Conservation (phyloP, 2,888 invertebrate species). For the Ctenicera cuprea region DNA sequence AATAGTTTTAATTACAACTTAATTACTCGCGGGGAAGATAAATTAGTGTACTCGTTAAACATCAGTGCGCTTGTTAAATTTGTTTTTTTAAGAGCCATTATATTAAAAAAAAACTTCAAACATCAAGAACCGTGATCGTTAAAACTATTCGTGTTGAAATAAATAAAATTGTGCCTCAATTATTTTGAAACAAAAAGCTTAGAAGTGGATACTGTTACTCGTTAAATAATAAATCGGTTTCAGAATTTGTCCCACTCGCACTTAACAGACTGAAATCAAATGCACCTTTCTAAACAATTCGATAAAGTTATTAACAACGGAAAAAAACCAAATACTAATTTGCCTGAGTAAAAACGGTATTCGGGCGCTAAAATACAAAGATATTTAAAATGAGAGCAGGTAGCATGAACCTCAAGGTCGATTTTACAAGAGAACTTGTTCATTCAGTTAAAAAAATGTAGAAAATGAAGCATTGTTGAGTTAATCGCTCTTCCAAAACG, state of each 20-base stretch:
- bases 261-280: background rate
- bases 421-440: conserved; percentile 13
- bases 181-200: conserved; percentile 5
- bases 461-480: conserved; percentile 33
- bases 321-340: conserved; percentile 1
- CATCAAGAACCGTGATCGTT: background rate
- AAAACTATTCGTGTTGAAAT: background rate
- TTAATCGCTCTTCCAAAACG: conserved; percentile 32
- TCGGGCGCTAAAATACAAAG: conserved; percentile 9
- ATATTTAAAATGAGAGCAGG: conserved; percentile 15
- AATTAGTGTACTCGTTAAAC: conserved; percentile 1
- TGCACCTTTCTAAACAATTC: conserved; percentile 13
- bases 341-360: conserved; percentile 11
- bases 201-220: background rate
- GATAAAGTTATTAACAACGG: conserved; percentile 1
- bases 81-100: background rate
- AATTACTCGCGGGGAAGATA: background rate
- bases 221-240: conserved; percentile 2
- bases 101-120: too few relatives aligned
- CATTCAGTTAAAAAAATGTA: conserved; percentile 26
- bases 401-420: conserved; percentile 35
- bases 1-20: conserved; percentile 38
- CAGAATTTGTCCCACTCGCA: background rate
- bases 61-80: background rate
- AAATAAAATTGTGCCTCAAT: background rate